phyloP scores from a whole-genome alignment of 2,888 invertebrate genomes.

The Tortrix viridana region DNA sequence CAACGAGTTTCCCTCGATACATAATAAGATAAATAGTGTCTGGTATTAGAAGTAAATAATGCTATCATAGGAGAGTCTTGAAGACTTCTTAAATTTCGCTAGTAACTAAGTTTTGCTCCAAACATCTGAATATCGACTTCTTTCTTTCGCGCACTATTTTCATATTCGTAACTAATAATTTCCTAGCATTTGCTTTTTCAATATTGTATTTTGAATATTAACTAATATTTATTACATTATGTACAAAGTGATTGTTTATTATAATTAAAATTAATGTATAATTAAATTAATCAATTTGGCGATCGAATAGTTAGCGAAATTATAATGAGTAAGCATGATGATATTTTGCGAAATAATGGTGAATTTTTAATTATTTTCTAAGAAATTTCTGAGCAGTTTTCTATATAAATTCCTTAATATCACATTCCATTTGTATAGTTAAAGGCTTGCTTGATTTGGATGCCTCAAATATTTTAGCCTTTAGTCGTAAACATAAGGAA shows the following conservation, averaged over 20 bases:
- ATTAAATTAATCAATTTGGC: constrained; percentile 33
- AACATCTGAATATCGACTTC: constrained; percentile 47
- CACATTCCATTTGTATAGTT: constrained; percentile 33
- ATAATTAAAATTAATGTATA: constrained; percentile 25
- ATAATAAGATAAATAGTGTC: background rate
- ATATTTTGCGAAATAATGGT: constrained; percentile 33
- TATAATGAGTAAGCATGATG: constrained; percentile 28
- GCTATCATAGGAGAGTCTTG: constrained; percentile 51
- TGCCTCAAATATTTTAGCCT: constrained; percentile 23
- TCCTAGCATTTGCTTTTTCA: constrained; percentile 23
- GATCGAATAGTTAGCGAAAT: constrained; percentile 38
- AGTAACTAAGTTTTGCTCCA: constrained; percentile 42
- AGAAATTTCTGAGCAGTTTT: constrained; percentile 27
- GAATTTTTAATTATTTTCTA: constrained; percentile 26
- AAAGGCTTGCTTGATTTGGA: constrained; percentile 1
- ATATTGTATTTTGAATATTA: constrained; percentile 28
- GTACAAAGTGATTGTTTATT: constrained; percentile 34
- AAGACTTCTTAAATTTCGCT: constrained; percentile 46
- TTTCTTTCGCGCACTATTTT: constrained; percentile 40
- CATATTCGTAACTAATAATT: constrained; percentile 9
- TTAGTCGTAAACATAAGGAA: background rate
- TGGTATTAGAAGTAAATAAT: constrained; percentile 38
- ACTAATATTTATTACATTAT: constrained; percentile 23
- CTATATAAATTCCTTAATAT: constrained; percentile 26
- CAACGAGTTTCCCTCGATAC: background rate